Conservation (phyloP, 2,113 vertebrate species). For the Phalacrocorax carbo region DNA sequence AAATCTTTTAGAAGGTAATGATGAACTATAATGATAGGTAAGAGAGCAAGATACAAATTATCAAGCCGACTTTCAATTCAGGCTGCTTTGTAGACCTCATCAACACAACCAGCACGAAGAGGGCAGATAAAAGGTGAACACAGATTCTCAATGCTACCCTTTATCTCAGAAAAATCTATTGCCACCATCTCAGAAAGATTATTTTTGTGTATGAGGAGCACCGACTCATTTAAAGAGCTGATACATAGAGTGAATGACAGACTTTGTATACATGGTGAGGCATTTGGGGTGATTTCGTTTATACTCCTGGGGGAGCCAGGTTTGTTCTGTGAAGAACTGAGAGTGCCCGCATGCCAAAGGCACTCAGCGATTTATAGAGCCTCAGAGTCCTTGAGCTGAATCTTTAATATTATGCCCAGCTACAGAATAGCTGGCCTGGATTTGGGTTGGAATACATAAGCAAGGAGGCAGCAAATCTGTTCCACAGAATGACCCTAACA, state of each 20-base stretch:
- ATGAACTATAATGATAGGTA: conserved; percentile 35
- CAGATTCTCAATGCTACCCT: background rate
- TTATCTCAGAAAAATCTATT: conserved; percentile 33
- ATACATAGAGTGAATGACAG: background rate
- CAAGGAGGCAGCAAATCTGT: background rate
- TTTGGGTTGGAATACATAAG: background rate
- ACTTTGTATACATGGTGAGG: background rate
- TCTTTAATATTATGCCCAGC: background rate
- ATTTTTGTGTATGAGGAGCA: conserved; percentile 34
- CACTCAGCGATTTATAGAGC: background rate
- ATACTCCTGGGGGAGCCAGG: background rate
- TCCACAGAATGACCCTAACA: background rate
- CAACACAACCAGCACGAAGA: background rate
- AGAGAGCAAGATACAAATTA: conserved; percentile 44
- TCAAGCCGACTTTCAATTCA: conserved; percentile 14
- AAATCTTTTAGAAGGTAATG: conserved; percentile 46
- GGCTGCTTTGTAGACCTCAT: conserved; percentile 20
- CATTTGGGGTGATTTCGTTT: conserved; percentile 1
- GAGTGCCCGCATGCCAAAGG: background rate
- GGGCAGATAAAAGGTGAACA: conserved; percentile 41
- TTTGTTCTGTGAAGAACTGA: background rate
- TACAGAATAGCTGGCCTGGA: background rate
- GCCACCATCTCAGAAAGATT: conserved; percentile 15
- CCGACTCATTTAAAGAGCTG: background rate
- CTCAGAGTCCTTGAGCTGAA: background rate